These are phyloP conservation scores for Coelopa pilipes DNA, from an alignment of 2,888 invertebrate genomes.

Conservation along the genomic window DNA sequence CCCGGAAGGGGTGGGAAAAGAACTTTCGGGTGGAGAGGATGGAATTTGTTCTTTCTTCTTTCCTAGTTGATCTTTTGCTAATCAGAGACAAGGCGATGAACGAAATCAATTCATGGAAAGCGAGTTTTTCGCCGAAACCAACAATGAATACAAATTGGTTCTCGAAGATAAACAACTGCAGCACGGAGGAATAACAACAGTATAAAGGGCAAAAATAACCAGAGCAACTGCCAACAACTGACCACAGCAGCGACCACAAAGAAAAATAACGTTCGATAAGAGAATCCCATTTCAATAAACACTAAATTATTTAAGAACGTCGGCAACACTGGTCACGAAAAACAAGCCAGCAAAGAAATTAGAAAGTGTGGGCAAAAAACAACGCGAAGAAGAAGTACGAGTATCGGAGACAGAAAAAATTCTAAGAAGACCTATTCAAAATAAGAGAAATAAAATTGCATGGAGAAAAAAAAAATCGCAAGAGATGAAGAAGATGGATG, in stretches of 20 bases:
- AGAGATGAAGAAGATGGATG: too few species aligned
- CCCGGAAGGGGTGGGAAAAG: not conserved
- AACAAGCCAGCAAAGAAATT: not conserved
- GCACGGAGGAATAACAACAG: not conserved
- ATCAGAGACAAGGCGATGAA: not conserved
- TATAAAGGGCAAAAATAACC: not conserved
- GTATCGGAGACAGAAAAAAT: not conserved
- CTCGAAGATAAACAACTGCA: constrained; percentile 1
- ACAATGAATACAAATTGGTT: constrained; percentile 14
- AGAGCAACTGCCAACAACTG: not conserved
- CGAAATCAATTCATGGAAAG: constrained; percentile 18
- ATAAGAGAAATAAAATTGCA: not conserved
- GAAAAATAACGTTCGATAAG: not conserved
- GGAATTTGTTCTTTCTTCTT: not conserved
- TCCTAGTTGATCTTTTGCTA: not conserved
- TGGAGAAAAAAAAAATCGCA: too few species aligned
- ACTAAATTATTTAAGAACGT: constrained; percentile 15
- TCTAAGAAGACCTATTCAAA: not conserved
- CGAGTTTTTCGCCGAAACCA: constrained; percentile 4
- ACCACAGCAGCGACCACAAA: not conserved
- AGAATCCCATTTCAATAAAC: constrained; percentile 20
- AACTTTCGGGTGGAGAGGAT: not conserved
- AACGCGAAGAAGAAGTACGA: too few species aligned
- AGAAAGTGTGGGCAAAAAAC: not conserved
- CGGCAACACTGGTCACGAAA: too few species aligned